These are phyloP conservation scores for Athrips mouffetella DNA, from an alignment of 2,888 invertebrate species.

Conservation along the genomic window DNA sequence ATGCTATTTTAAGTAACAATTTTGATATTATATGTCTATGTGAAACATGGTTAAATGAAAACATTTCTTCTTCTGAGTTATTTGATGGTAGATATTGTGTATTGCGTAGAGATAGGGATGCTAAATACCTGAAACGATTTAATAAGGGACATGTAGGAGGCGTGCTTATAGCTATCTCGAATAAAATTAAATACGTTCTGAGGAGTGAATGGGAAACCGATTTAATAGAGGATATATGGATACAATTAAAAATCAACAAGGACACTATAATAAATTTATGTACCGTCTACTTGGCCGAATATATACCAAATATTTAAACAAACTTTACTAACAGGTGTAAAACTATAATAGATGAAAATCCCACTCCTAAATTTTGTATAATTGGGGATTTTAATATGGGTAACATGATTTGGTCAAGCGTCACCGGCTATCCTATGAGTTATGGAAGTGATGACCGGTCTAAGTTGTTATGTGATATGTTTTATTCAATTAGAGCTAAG, in stretches of 20 bases:
- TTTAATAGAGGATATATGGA: conserved; percentile 1
- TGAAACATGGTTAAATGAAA: not conserved
- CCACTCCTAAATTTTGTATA: not conserved
- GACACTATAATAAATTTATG: not conserved
- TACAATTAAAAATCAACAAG: not conserved
- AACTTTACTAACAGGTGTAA: not conserved
- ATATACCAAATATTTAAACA: not conserved
- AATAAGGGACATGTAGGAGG: not conserved
- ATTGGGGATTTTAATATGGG: not conserved
- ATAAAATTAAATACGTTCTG: not conserved
- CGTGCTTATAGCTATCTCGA: not conserved
- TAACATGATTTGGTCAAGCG: not conserved
- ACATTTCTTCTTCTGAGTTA: not conserved
- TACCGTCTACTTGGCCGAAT: not conserved
- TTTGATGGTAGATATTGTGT: not conserved
- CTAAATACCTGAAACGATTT: not conserved
- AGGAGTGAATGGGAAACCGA: not conserved
- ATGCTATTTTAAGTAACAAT: no score
- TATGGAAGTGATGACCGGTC: not conserved
- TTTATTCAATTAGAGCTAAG: not conserved
- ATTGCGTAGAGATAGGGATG: not conserved
- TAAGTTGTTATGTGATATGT: not conserved
- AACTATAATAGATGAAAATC: not conserved
- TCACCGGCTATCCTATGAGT: not conserved
- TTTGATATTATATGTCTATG: not conserved